Conservation (phyloP, 92 coral and sea anemone genomes). For the Blastomussa wellsi region DNA sequence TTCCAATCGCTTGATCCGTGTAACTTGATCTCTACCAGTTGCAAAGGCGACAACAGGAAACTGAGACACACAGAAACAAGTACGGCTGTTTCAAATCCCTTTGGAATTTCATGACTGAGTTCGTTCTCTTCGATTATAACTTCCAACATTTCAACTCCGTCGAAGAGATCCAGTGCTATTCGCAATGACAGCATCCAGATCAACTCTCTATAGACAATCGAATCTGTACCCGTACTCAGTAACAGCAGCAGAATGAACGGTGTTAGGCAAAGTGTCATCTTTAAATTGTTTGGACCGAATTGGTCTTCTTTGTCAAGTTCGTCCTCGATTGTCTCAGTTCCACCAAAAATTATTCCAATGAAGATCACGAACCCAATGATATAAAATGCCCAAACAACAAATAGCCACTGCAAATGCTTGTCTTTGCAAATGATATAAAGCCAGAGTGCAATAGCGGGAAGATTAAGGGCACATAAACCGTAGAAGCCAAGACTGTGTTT, state of each 20-base stretch:
- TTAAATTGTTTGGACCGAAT: conserved; percentile 11
- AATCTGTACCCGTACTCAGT: background rate
- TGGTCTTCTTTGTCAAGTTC: background rate
- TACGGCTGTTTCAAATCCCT: conserved; percentile 19
- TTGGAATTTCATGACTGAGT: background rate
- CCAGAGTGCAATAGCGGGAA: background rate
- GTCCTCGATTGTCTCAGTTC: background rate
- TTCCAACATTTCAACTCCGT: conserved; percentile 55
- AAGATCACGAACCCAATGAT: background rate
- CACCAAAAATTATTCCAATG: conserved; percentile 2
- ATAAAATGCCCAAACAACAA: background rate
- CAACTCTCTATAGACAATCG: conserved; percentile 9
- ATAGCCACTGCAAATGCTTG: background rate
- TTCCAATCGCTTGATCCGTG: background rate
- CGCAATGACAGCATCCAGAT: conserved; percentile 15
- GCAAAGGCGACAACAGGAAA: conserved; percentile 35
- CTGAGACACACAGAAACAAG: conserved; percentile 40
- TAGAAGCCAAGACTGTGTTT: background rate
- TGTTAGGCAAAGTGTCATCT: background rate
- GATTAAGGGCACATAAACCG: too few species aligned
- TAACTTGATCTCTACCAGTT: conserved; percentile 35
- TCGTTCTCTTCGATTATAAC: conserved; percentile 32
- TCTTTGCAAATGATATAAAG: background rate
- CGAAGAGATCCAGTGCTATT: conserved; percentile 63
- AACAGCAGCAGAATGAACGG: conserved; percentile 1